phyloP scores from a whole-genome alignment of 2,797 vertebrate genomes.

The Trematomus bernacchii region DNA sequence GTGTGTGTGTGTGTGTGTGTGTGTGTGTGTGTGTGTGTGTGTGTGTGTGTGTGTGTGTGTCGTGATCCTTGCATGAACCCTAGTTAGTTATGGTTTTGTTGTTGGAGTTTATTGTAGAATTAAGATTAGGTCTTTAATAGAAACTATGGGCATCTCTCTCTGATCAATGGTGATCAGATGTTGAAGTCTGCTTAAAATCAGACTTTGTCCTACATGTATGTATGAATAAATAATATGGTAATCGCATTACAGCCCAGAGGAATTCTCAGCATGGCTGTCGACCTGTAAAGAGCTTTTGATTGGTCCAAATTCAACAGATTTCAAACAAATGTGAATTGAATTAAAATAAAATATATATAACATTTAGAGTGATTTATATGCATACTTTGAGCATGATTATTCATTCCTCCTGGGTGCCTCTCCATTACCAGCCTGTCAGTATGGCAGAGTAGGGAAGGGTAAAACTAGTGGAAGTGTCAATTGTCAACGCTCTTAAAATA shows the following conservation, averaged over 20 bases:
- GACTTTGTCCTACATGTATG: no score
- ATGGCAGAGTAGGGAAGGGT: not conserved
- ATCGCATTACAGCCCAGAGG: no score
- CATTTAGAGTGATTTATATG: not conserved
- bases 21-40: no score
- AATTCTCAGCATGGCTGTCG: no score
- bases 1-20: slow-evolving; percentile 24
- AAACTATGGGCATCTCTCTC: not conserved
- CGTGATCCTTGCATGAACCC: not conserved
- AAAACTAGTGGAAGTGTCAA: not conserved
- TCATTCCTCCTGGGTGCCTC: not conserved
- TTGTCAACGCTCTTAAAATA: not conserved
- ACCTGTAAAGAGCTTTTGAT: not conserved
- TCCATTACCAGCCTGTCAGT: not conserved
- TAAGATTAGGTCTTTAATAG: not conserved
- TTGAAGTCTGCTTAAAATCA: no score
- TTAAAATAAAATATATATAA: not conserved
- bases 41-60: no score
- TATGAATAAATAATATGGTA: no score
- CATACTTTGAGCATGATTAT: not conserved
- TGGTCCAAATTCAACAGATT: not conserved
- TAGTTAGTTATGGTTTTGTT: not conserved
- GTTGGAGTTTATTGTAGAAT: not conserved
- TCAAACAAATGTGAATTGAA: not conserved
- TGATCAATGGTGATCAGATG: no score